Base-by-base conservation (phyloP, 2,113 vertebrate genomes). In the Ranitomeya imitator region DNA sequence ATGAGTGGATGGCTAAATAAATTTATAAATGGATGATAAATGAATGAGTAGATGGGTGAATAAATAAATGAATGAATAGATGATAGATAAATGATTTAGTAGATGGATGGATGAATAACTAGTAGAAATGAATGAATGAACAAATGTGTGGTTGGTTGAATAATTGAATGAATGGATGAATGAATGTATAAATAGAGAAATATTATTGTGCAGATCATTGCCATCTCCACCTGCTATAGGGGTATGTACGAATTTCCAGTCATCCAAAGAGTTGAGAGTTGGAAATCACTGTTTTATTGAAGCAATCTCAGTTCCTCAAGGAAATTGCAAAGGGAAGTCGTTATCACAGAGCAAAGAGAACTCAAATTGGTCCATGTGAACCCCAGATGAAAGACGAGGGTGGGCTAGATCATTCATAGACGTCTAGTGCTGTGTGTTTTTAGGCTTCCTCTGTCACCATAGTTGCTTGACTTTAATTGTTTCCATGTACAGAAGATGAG, bases 281-380 rank as follows among this genome's bases (percentile, higher is more conserved):
- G 63, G 45, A 51, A 51, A 84, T 67, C 61, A 15, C 93, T 90
- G 85, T 93, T 95, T 94, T 94, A 94, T 94, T 94, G 77, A 90
- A 92, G 74, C 89, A 92, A 91, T 92, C 94, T 92, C 85, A 91
- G 93, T 94, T 95, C 93, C 95, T 93, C 91, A 92, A 92, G 95
- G 94, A 95, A 95, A 95, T 94, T 95, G 94, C 93, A 85, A 93
- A 89, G 91, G 95, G 95, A 95, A 95, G 94, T 95, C 93, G 93
- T 95, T 95, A 94, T 87, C 89, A 85, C 54, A 79, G 86, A 85
- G 90, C 90, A 92, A 82, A 83, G 26, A 21, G 89, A 89, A 92
- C 82, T 60, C 82, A 26, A 86, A 87, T 12, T 18, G 57, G 45
- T 91, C 91, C 93, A 92, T 91, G 79, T 94, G 93, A 93, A 91